Conservation (phyloP, 2,797 vertebrate species). For the Sardinella longiceps region DNA sequence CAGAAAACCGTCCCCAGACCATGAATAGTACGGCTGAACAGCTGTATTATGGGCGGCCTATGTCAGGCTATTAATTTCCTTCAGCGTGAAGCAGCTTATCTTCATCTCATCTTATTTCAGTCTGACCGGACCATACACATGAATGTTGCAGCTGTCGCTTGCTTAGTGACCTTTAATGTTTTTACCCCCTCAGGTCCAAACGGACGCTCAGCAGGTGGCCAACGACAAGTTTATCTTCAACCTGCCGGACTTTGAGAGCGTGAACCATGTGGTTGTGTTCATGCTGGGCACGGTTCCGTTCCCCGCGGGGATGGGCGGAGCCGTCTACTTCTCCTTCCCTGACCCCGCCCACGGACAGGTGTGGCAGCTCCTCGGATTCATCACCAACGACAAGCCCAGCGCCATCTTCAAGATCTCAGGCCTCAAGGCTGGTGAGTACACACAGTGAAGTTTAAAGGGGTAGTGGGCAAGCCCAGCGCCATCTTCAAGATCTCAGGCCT, state of each 20-base stretch:
- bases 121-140: not conserved
- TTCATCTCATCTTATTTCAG: too few species aligned
- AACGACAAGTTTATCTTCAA: slow-evolving; percentile 95
- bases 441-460: too few species aligned
- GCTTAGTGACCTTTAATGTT: not conserved
- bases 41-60: too few species aligned
- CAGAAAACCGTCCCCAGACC: too few species aligned
- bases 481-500: too few species aligned
- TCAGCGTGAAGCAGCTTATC: too few species aligned
- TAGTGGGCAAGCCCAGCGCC: too few species aligned
- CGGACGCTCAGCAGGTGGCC: slow-evolving; percentile 87
- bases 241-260: slow-evolving; percentile 88
- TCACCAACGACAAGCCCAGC: slow-evolving; percentile 96
- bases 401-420: slow-evolving; percentile 97
- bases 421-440: slow-evolving; percentile 82
- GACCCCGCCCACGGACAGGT: slow-evolving; percentile 83
- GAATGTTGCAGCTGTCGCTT: not conserved
- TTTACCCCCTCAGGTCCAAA: slow-evolving; percentile 84
- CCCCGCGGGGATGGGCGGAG: slow-evolving; percentile 92
- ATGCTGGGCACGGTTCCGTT: slow-evolving; percentile 95
- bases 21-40: too few species aligned
- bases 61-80: too few species aligned
- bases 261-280: slow-evolving; percentile 96
- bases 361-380: slow-evolving; percentile 97
- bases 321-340: slow-evolving; percentile 94